Evolutionary conservation across 2,888 invertebrate genomes (phyloP).

Genomic region (Dromius quadrimaculatus): DNA sequence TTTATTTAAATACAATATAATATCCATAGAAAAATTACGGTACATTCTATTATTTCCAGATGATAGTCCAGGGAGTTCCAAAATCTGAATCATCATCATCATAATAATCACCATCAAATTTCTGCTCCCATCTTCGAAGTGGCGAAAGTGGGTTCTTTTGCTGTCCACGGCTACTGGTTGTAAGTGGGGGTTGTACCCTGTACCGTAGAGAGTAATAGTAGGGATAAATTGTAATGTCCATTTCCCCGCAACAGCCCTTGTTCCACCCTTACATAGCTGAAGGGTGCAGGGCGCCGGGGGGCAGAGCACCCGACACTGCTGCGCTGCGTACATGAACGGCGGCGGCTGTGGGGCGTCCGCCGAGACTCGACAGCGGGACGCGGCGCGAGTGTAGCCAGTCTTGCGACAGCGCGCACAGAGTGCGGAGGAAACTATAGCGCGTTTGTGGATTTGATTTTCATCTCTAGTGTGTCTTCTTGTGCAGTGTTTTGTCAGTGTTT

Average conservation of each 20-base stretch:
- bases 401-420: constrained; percentile 18
- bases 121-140: neutral
- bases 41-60: too few species aligned
- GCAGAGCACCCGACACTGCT: neutral
- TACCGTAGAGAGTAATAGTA: constrained; percentile 46
- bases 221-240: constrained; percentile 53
- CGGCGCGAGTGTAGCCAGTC: constrained; percentile 28
- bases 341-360: constrained; percentile 2
- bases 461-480: neutral
- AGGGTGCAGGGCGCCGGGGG: neutral
- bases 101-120: too few species aligned
- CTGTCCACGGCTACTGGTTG: constrained; percentile 34
- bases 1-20: too few species aligned
- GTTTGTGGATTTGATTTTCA: too few species aligned
- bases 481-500: constrained; percentile 34
- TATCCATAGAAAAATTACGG: too few species aligned
- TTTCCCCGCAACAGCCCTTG: constrained; percentile 50
- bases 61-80: too few species aligned
- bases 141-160: constrained; percentile 1
- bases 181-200: constrained; percentile 38
- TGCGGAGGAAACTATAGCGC: neutral
- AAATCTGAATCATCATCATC: too few species aligned
- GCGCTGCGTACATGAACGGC: constrained; percentile 14
- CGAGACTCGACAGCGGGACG: neutral
- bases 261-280: constrained; percentile 26